Percentiles rank a stretch among this genome's conserved stretches.
These are phyloP conservation scores for Lasioglossum figueresi DNA, from an alignment of 2,888 invertebrate genomes.

Conservation along the genomic window DNA sequence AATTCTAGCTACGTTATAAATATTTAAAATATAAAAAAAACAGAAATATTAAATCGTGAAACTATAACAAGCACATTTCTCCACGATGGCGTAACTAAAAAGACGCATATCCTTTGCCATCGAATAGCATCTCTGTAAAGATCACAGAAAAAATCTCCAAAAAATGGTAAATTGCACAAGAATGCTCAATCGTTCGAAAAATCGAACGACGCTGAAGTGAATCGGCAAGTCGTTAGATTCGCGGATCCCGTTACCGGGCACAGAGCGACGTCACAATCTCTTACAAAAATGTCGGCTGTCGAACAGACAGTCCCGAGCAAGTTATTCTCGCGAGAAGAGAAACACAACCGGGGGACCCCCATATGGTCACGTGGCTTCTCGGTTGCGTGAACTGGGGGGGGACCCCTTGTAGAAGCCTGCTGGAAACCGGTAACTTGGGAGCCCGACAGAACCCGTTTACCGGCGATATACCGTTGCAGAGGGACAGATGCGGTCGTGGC, in stretches of 20 bases:
- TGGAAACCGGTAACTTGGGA: conserved; percentile 58
- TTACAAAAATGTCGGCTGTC: conserved; percentile 27
- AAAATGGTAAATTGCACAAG: background rate
- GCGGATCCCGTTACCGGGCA: conserved; percentile 32
- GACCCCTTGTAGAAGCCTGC: background rate
- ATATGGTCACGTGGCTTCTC: conserved; percentile 7
- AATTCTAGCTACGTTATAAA: background rate
- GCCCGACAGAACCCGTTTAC: conserved; percentile 58
- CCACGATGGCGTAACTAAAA: background rate
- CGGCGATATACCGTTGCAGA: conserved; percentile 70
- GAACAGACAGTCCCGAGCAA: background rate
- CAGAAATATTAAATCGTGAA: background rate
- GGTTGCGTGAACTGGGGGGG: conserved; percentile 25
- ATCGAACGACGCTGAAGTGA: background rate
- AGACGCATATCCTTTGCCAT: background rate
- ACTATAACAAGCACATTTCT: background rate
- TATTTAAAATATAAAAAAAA: too few relatives aligned
- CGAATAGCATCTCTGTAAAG: too few relatives aligned
- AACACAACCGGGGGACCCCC: background rate
- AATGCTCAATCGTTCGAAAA: background rate
- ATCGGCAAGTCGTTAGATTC: background rate
- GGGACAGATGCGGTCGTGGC: conserved; percentile 60
- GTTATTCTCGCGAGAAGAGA: background rate
- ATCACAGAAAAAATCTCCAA: too few relatives aligned
- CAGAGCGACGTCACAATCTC: conserved; percentile 17